These are phyloP conservation scores for Brachymystax lenok DNA, from an alignment of 2,797 vertebrate genomes.

Conservation along the genomic window DNA sequence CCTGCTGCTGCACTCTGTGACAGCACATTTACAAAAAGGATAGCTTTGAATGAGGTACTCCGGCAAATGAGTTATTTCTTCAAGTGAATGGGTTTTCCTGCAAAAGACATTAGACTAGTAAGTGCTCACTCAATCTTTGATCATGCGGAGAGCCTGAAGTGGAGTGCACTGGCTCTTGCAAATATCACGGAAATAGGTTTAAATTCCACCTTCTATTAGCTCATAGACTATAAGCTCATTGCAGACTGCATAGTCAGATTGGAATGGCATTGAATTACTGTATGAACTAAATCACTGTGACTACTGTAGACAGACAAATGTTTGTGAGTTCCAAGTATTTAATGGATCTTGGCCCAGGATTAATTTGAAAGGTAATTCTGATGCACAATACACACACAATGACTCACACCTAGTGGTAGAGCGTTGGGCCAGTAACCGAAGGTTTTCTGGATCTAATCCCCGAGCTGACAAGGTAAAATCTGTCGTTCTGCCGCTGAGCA, in stretches of 20 bases:
- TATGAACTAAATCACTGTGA: slow-evolving; percentile 21
- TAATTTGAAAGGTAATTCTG: no score
- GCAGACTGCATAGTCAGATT: not conserved
- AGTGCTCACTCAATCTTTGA: slow-evolving; percentile 29
- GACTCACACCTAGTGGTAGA: no score
- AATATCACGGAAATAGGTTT: not conserved
- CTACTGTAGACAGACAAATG: no score
- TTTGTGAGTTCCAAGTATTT: no score
- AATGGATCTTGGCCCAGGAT: no score
- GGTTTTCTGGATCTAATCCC: no score
- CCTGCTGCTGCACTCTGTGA: slow-evolving; percentile 44
- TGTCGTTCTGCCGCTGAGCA: no score
- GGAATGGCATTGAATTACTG: slow-evolving; percentile 75
- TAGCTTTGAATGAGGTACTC: slow-evolving; percentile 50
- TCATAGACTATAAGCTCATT: not conserved
- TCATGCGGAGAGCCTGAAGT: slow-evolving; percentile 14
- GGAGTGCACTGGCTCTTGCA: not conserved
- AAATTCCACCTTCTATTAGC: not conserved
- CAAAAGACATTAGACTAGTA: slow-evolving; percentile 50
- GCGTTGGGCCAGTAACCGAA: no score
- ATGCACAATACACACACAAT: no score
- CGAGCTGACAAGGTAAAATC: no score
- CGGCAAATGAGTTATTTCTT: slow-evolving; percentile 48
- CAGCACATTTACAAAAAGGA: slow-evolving; percentile 56
- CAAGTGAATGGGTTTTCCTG: slow-evolving; percentile 32